Percentiles rank a stretch among this genome's conserved stretches.
Evolutionary conservation across 2,113 vertebrate species (phyloP).

Genomic region (Sphyrna mokarran): DNA sequence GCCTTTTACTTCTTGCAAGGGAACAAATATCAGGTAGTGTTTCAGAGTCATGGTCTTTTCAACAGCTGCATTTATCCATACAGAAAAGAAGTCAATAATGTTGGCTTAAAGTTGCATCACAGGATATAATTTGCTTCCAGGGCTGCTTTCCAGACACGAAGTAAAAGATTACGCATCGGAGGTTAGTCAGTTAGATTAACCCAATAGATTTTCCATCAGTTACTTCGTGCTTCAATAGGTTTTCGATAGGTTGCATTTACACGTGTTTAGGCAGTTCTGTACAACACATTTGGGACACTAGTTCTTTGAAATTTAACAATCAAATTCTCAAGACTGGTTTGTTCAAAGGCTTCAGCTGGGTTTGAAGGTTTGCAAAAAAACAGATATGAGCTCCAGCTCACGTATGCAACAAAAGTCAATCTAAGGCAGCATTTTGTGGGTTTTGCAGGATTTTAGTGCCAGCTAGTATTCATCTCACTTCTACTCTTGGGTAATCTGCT

Average conservation of each 20-base stretch:
- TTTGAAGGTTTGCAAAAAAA: neutral
- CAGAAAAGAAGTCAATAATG: neutral
- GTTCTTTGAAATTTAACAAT: neutral
- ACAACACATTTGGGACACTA: neutral
- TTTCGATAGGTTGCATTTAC: neutral
- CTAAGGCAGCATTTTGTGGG: neutral
- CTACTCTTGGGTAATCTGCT: neutral
- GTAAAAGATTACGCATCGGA: neutral
- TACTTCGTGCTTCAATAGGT: neutral
- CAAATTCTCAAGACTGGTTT: neutral
- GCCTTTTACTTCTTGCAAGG: neutral
- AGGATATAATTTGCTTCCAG: neutral
- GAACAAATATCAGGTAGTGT: neutral
- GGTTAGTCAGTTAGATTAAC: neutral
- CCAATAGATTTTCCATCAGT: neutral
- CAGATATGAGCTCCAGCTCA: neutral
- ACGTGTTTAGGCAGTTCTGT: neutral
- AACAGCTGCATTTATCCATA: neutral
- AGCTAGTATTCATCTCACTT: neutral
- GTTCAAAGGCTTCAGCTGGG: neutral
- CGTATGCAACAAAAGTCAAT: neutral
- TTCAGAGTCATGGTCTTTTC: neutral
- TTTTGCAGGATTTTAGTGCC: neutral
- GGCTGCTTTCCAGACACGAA: neutral
- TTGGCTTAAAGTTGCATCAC: neutral